Percentiles rank a stretch among this genome's conserved stretches.
These are phyloP conservation scores for Craterocephalus amniculus DNA, from an alignment of 2,797 vertebrate genomes.

Conservation along the genomic window DNA sequence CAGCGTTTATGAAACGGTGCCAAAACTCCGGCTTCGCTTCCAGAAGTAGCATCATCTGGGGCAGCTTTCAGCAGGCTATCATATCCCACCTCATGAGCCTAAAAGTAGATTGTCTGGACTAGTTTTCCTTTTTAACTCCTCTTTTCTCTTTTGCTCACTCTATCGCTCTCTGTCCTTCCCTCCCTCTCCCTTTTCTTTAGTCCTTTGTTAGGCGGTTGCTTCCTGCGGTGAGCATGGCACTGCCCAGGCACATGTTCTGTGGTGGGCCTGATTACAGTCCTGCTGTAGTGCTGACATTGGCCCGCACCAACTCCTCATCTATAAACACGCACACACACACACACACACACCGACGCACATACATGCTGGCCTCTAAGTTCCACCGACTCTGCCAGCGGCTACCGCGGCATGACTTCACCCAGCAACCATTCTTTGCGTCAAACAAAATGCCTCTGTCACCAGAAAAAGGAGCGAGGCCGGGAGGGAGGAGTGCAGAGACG, in stretches of 20 bases:
- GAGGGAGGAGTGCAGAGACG: conserved; percentile 20
- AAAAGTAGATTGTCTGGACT: conserved; percentile 13
- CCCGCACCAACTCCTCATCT: conserved; percentile 78
- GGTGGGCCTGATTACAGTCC: conserved; percentile 83
- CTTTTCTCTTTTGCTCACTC: conserved; percentile 27
- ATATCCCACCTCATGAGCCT: conserved; percentile 11
- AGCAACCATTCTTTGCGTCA: conserved; percentile 81
- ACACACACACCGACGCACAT: conserved; percentile 32
- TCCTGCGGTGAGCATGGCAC: conserved; percentile 76
- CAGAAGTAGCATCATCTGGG: neutral
- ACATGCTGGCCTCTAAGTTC: conserved; percentile 70
- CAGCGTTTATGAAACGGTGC: neutral
- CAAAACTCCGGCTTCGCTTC: conserved; percentile 11
- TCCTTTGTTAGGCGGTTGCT: conserved; percentile 72
- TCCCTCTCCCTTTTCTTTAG: conserved; percentile 59
- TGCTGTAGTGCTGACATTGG: conserved; percentile 83
- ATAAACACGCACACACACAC: conserved; percentile 72
- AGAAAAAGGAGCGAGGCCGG: conserved; percentile 70
- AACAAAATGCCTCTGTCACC: conserved; percentile 88
- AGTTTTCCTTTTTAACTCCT: conserved; percentile 44
- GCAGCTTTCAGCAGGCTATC: neutral
- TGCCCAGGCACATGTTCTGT: conserved; percentile 81
- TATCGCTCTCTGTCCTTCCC: conserved; percentile 34
- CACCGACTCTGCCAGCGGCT: conserved; percentile 81
- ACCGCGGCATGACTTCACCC: conserved; percentile 85